These are phyloP conservation scores for Eueides isabella DNA, from an alignment of 1,140 invertebrate genomes.

Conservation along the genomic window DNA sequence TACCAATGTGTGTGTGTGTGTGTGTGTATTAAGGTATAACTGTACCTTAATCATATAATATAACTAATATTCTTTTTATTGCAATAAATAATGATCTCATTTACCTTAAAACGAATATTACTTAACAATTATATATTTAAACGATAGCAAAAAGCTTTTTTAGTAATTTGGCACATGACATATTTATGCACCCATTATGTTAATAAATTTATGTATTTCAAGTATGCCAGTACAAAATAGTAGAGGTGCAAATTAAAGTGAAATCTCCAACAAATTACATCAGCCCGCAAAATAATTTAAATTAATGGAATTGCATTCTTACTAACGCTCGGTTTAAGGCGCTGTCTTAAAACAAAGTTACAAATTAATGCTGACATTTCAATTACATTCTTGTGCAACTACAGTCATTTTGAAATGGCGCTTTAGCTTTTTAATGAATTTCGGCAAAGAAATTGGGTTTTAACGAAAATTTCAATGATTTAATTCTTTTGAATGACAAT, in stretches of 20 bases:
- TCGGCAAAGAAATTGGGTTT: slow-evolving; percentile 24
- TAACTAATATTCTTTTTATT: no score
- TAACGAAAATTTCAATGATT: not conserved
- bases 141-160: no score
- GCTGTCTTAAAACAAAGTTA: slow-evolving; percentile 68
- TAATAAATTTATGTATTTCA: not conserved
- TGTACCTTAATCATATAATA: no score
- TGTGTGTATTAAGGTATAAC: no score
- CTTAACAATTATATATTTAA: no score
- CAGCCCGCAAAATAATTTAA: slow-evolving; percentile 68
- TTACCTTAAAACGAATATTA: no score
- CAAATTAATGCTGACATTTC: slow-evolving; percentile 79
- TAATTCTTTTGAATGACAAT: not conserved
- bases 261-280: slow-evolving; percentile 67
- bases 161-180: no score
- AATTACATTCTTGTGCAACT: slow-evolving; percentile 80
- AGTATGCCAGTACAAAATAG: slow-evolving; percentile 10
- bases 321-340: slow-evolving; percentile 54
- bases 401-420: slow-evolving; percentile 59
- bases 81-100: no score
- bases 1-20: no score
- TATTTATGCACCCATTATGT: not conserved
- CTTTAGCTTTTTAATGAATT: slow-evolving; percentile 37
- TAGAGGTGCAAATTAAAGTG: slow-evolving; percentile 53
- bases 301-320: slow-evolving; percentile 72